Conservation (phyloP, 2,113 vertebrate species). For the Apistogramma diplotaenia region DNA sequence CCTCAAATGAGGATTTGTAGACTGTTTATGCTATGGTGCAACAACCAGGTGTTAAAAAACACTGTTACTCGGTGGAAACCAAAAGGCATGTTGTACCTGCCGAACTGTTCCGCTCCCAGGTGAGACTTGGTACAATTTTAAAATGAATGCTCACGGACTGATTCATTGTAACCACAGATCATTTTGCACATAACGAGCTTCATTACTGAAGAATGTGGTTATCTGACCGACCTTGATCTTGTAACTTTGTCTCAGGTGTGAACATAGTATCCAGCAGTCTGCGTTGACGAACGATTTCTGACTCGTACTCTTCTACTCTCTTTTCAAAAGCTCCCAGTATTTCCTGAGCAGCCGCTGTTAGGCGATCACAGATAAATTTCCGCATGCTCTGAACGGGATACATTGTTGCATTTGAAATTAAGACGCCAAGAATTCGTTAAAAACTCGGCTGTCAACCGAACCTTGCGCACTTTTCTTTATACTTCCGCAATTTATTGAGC, state of each 20-base stretch:
- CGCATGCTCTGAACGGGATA: slow-evolving; percentile 44
- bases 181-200: fast-evolving
- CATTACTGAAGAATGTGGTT: neutral
- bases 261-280: slow-evolving; percentile 23
- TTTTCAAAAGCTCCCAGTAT: slow-evolving; percentile 53
- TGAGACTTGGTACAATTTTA: neutral
- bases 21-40: neutral
- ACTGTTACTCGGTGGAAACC: neutral
- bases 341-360: slow-evolving; percentile 53
- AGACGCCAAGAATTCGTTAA: neutral
- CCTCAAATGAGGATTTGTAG: neutral
- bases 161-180: neutral
- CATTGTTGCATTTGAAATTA: neutral
- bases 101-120: neutral
- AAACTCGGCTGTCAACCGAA: neutral
- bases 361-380: slow-evolving; percentile 54
- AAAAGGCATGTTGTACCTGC: neutral
- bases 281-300: slow-evolving; percentile 48
- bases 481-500: slow-evolving; percentile 4
- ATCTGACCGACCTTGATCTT: slow-evolving; percentile 15
- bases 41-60: neutral
- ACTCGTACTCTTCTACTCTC: slow-evolving; percentile 28
- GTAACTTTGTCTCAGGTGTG: slow-evolving; percentile 10
- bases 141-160: neutral
- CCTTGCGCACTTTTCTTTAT: neutral